These are phyloP conservation scores for Hydrotaea cyrtoneurina DNA, from an alignment of 2,888 invertebrate species.

Conservation along the genomic window DNA sequence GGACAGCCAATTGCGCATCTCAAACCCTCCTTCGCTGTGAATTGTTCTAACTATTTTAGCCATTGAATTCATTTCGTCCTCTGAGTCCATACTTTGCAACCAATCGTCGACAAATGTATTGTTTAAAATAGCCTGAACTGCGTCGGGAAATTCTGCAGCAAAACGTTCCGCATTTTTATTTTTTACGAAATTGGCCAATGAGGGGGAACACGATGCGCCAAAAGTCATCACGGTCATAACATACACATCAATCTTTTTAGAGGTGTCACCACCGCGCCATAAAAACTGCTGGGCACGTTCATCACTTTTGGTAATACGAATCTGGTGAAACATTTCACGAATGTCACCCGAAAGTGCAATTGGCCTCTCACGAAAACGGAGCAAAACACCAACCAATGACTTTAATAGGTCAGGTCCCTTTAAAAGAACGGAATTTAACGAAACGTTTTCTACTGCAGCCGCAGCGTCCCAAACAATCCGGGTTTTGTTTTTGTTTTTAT, in stretches of 20 bases:
- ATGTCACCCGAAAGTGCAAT: too few species aligned
- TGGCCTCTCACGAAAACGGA: too few species aligned
- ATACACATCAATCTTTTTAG: constrained; percentile 36
- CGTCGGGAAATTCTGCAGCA: background rate
- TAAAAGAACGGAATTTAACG: too few species aligned
- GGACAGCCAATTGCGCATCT: constrained; percentile 54
- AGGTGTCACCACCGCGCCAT: too few species aligned
- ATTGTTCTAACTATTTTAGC: background rate
- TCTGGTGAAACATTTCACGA: too few species aligned
- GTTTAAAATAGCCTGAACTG: constrained; percentile 45
- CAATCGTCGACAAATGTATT: constrained; percentile 62
- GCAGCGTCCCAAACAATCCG: too few species aligned
- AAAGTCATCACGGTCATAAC: constrained; percentile 60
- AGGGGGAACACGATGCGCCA: constrained; percentile 51
- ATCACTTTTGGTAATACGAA: too few species aligned
- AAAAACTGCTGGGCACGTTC: too few species aligned
- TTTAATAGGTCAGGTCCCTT: too few species aligned
- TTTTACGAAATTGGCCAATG: constrained; percentile 62
- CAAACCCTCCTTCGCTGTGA: constrained; percentile 27
- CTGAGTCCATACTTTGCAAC: constrained; percentile 49
- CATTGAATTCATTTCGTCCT: constrained; percentile 30
- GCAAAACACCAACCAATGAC: too few species aligned
- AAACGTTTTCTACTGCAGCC: too few species aligned
- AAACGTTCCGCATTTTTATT: constrained; percentile 58
- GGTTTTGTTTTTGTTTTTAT: background rate